Base-by-base conservation (phyloP, 2,888 invertebrate species). In the Orthosia gracilis region DNA sequence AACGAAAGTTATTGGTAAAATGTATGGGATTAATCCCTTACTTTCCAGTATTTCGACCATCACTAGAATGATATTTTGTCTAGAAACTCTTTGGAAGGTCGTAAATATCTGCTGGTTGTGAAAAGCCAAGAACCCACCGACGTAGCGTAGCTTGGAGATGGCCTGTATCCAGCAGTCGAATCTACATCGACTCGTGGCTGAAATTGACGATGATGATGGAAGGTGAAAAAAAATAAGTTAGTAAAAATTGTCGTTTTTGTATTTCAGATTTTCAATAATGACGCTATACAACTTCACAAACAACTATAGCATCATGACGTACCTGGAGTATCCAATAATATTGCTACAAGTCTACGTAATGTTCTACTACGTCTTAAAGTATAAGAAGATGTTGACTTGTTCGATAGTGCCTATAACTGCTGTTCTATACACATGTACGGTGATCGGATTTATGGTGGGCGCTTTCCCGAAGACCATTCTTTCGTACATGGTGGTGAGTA, bases 261-360 rank as follows among this genome's bases (percentile, higher is more conserved):
- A 23, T 96, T 97, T 87, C 95, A 98, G 98, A 87, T 98, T 98
- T 88, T 97, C 98, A 3, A 97, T 98, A 81, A 98, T 98, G 97
- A 97, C 98, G 71, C 97, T 98, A 45, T 99, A 99, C 93, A 98
- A 98, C 92, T 98, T 97, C 86, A 97, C 97, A 49, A 98, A 98
- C 90, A 96, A 96, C 17, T 98, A 98, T 91, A 97, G 97, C 17
- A 85, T 98, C 15, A 94, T 98, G 83, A 98, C 98, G 0, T 99
- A 98, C 88, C 93, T 98, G 97, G 99, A 99, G 90, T 98, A 98
- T 92, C 98, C 98, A 0, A 97, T 98, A 61, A 97, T 98, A 83
- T 92, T 98, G 73, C 67, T 97, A 3, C 98, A 98, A 95, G 97
- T 98, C 87, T 97, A 98, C 81, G 94, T 98, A 13, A 94, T 98